Base-by-base conservation (phyloP, 2,888 invertebrate species). In the Phyllotreta striolata region DNA sequence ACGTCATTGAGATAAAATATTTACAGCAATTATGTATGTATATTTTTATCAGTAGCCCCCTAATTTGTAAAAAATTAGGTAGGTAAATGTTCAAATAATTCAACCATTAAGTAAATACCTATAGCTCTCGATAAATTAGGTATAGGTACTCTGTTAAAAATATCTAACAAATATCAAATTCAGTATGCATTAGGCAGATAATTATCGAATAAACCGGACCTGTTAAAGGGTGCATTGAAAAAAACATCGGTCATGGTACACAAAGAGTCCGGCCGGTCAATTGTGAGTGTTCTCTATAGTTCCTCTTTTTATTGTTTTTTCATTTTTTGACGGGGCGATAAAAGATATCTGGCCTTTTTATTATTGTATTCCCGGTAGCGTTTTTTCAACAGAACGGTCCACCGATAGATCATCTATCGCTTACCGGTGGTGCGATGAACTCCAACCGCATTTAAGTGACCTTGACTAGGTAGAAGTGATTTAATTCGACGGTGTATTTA, bases 351-450 rank as follows among this genome's bases (percentile, higher is more conserved):
- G 56, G 55, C 63, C 52, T 67, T 70, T 73, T 72, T 73, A 72
- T 69, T 68, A 71, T 71, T 67, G 65, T 69, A 60, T 69, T 71
- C 73, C 69, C 73, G 61, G 73, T 73, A 73, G 73, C 73, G 59
- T 69, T 67, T 67, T 68, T 68, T 70, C 67, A 59, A 66, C 63
- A 66, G 66, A 62, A 58, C 44, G 13, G 46, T 59, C 60, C 62
- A 59, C 67, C 67, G 24, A 24, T 24, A 24, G 24, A 66, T 68
- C 65, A 70, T 65, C 41, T 54, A 49, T 49, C 39, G 55, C 58
- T 58, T 44, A 40, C 38, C 14, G 34, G n/a, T 35, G n/a, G 57
- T 35, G 12, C 54, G 46, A 54, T 58, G 63, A 63, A 52, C 63
- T 51, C 9, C 14, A 14, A 34, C 5, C 37, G 43, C 44, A 13